Evolutionary conservation across 2,888 invertebrate genomes (phyloP), one percentile per base, ranked within the genome.

Genomic region (Eilema depressum): DNA sequence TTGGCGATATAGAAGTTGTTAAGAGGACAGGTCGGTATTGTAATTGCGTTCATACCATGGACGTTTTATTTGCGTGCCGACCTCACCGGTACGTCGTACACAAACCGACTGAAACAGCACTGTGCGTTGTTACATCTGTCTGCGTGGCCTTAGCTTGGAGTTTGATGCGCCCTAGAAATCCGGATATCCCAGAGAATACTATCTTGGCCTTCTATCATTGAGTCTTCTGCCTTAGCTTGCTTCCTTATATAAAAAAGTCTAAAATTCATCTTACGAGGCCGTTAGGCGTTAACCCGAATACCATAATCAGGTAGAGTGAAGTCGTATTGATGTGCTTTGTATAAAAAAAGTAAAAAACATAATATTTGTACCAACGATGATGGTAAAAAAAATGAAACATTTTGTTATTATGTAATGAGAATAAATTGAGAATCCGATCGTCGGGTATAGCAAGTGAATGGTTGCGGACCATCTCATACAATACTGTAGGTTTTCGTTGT

Each of bases 371-470:
- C 17, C 72, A 74, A 72, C 37, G 56, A 37, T 79, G 87, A 84
- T 80, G n/a, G n/a, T n/a, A n/a, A 86, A 89, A 88, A 81, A 89
- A 85, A 85, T 62, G 85, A 90, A 88, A 89, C 86, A 89, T 90
- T 75, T 88, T 82, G 83, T 84, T 84, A 79, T 93, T 93, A 92
- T 87, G 88, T 91, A 94, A 93, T 80, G 69, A 80, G 76, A 79
- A 76, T 69, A 84, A 85, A 83, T 83, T 85, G 81, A 83, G 83
- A 89, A 89, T 89, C 85, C 77, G 85, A 84, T 88, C 85, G 85
- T 82, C 80, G 80, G 85, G 84, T 83, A 82, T 77, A 77, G 83
- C 65, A 83, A 86, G 93, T 92, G 93, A 93, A 89, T 89, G 92
- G 91, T 85, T 84, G 84, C 86, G 84, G 83, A 87, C 86, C 86